Evolutionary conservation across 2,113 vertebrate genomes (phyloP).

Genomic region (Neodontobutis hainanensis): DNA sequence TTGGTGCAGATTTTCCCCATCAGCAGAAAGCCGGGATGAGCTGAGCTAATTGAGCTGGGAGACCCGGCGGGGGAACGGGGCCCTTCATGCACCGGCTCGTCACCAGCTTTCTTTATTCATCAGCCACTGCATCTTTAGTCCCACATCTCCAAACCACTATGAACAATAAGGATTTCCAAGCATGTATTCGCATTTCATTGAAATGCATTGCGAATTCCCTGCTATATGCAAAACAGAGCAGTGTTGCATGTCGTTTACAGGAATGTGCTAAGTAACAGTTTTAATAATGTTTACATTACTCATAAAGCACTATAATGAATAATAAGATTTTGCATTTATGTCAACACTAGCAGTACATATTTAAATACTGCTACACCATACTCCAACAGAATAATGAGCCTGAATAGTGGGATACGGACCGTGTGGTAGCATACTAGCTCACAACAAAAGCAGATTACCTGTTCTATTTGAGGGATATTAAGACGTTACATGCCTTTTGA

Average conservation of each 20-base stretch:
- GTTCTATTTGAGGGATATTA: constrained; percentile 74
- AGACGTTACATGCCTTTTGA: constrained; percentile 58
- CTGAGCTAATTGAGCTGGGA: constrained; percentile 80
- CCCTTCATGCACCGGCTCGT: constrained; percentile 60
- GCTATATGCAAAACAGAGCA: background rate
- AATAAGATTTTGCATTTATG: background rate
- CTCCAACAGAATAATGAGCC: constrained; percentile 31
- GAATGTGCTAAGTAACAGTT: background rate
- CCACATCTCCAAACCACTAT: constrained; percentile 54
- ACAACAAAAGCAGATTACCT: constrained; percentile 70
- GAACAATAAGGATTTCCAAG: constrained; percentile 16
- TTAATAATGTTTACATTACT: constrained; percentile 22
- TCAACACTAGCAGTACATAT: background rate
- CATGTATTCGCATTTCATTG: constrained; percentile 18
- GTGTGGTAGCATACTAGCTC: constrained; percentile 44
- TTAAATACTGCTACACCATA: constrained; percentile 24
- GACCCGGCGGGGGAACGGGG: constrained; percentile 59
- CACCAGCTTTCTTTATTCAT: constrained; percentile 72
- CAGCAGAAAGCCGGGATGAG: constrained; percentile 77
- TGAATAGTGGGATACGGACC: constrained; percentile 29
- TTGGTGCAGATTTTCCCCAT: constrained; percentile 68
- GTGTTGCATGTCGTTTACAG: constrained; percentile 3
- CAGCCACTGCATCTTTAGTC: constrained; percentile 46
- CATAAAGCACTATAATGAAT: constrained; percentile 3
- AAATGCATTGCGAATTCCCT: background rate